Base-by-base conservation (phyloP, 2,797 vertebrate genomes). In the Fratercula arctica region DNA sequence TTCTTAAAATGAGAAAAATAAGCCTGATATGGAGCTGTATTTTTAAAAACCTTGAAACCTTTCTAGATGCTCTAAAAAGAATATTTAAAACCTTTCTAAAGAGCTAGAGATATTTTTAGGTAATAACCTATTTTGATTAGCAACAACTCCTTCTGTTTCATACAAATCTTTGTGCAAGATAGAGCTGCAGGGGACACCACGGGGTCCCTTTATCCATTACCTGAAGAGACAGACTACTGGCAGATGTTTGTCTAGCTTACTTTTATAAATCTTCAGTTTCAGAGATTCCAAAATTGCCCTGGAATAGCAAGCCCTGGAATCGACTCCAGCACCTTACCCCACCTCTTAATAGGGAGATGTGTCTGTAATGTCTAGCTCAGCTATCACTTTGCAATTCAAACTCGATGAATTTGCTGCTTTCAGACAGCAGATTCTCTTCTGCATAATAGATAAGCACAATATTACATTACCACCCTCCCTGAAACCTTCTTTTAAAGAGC, bases 401-500 rank as follows among this genome's bases (percentile, higher is more conserved):
- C 26, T 81, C 26, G 21, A 35, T 50, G 9, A 39, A 31, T 53
- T 69, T 93, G 14, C 48, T 79, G 43, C 75, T 82, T 83, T 89
- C 59, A 87, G 74, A 39, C 8, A 57, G 59, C 33, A 74, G 33
- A 60, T 83, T 82, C 35, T 91, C 60, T 48, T 82, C 57, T 70
- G n/a, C 15, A 3, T 51, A 51, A 51, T 12, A 48, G 37, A 56
- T 67, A 50, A 93, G 31, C 24, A 39, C 37, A 88, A 35, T 26
- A 63, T 61, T 39, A 28, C 23, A 31, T 81, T 51, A 35, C 13
- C 35, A 67, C 16, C 23, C 10, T 51, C 21, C 41, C 37, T 63
- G 43, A 91, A 85, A 54, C 24, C 23, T 86, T 48, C 51, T 77
- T 75, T 74, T 87, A 87, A 76, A 74, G 46, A 80, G 24, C 31